A percentile compares a stretch with the other conserved stretches of the same genome.
Evolutionary conservation across 2,113 vertebrate species (phyloP).

Genomic region (Thunnus maccoyii): DNA sequence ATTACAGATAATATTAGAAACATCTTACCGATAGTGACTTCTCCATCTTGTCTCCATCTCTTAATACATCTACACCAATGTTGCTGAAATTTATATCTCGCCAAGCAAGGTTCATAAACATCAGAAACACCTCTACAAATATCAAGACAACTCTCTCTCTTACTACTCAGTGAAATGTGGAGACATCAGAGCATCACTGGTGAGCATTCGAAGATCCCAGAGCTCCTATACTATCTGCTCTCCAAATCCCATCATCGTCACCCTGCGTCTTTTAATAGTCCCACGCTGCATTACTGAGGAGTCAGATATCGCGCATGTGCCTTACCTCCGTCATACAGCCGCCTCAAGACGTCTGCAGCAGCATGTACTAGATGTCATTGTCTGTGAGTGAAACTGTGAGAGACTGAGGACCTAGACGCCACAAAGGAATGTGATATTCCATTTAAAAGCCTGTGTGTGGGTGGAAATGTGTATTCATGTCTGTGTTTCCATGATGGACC

Average conservation of each 20-base stretch:
- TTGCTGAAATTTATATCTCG: neutral
- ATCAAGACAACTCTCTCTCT: neutral
- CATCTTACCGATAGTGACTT: neutral
- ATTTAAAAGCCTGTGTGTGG: neutral
- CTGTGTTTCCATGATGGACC: neutral
- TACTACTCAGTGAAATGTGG: neutral
- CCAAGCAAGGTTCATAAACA: neutral
- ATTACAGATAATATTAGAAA: neutral
- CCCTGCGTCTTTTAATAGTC: slow-evolving; percentile 66
- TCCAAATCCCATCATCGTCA: slow-evolving; percentile 18
- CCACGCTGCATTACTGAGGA: slow-evolving; percentile 48
- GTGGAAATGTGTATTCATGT: slow-evolving; percentile 1
- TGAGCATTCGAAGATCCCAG: slow-evolving; percentile 10
- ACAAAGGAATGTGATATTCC: slow-evolving; percentile 28
- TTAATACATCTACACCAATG: neutral
- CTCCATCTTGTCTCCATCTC: neutral
- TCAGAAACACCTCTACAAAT: neutral
- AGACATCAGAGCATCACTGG: neutral
- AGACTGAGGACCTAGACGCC: neutral
- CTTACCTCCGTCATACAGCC: slow-evolving; percentile 2
- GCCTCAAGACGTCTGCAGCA: slow-evolving; percentile 12
- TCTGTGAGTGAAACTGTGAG: neutral
- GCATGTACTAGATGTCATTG: slow-evolving; percentile 34
- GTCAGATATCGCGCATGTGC: slow-evolving; percentile 44
- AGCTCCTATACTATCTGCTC: slow-evolving; percentile 1